A percentile compares a stretch with the other conserved stretches of the same genome.
phyloP scores from a whole-genome alignment of 2,888 invertebrate genomes.

The Pheosia tremula region DNA sequence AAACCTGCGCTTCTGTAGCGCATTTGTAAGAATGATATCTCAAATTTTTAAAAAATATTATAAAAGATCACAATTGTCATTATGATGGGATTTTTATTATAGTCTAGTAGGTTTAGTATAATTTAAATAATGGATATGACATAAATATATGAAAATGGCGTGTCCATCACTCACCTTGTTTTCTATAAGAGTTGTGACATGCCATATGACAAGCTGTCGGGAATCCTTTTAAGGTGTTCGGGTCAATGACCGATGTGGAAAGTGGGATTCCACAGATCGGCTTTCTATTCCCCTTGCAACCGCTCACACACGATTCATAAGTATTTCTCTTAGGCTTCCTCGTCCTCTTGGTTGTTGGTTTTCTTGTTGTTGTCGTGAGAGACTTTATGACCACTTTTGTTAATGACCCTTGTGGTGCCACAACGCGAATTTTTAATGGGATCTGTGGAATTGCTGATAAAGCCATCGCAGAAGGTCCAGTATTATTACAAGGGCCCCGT shows the following conservation, averaged over 20 bases:
- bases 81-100: too few species aligned
- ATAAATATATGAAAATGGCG: too few species aligned
- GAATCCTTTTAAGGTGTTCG: slow-evolving; percentile 71
- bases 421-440: slow-evolving; percentile 62
- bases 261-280: slow-evolving; percentile 70
- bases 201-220: slow-evolving; percentile 78
- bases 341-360: slow-evolving; percentile 48
- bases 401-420: slow-evolving; percentile 64
- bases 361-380: slow-evolving; percentile 50
- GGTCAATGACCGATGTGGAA: slow-evolving; percentile 56
- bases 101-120: too few species aligned
- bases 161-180: slow-evolving; percentile 71
- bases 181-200: slow-evolving; percentile 75
- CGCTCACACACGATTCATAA: slow-evolving; percentile 64
- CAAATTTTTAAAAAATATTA: too few species aligned
- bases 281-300: slow-evolving; percentile 62
- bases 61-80: too few species aligned
- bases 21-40: too few species aligned
- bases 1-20: too few species aligned
- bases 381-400: slow-evolving; percentile 65
- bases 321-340: slow-evolving; percentile 61
- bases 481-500: not conserved
- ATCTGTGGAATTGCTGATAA: slow-evolving; percentile 6
- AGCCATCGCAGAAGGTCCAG: not conserved
- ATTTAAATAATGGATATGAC: too few species aligned